A percentile compares a stretch with the other conserved stretches of the same genome.
Evolutionary conservation across 2,888 invertebrate species (phyloP).

Genomic region (Camptogramma bilineatum): DNA sequence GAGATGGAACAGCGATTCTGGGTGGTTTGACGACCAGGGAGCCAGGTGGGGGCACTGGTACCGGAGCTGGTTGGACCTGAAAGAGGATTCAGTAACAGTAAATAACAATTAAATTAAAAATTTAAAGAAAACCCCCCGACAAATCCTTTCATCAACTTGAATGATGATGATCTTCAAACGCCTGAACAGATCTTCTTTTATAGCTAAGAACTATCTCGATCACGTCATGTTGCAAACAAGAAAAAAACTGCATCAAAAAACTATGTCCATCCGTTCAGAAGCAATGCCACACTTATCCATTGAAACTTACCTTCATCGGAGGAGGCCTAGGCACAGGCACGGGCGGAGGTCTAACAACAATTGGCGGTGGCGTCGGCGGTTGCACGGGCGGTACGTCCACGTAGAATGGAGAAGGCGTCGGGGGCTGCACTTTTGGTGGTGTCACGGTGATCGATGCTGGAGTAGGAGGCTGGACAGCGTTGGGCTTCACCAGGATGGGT

Average conservation of each 20-base stretch:
- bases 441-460: conserved; percentile 61
- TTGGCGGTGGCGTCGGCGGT: conserved; percentile 59
- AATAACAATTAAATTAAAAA: neutral
- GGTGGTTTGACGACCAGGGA: conserved; percentile 63
- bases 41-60: conserved; percentile 58
- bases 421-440: conserved; percentile 60
- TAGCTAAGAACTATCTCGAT: no score
- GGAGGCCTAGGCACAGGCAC: conserved; percentile 57
- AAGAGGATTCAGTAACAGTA: conserved; percentile 16
- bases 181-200: no score
- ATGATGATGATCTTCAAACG: no score
- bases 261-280: no score
- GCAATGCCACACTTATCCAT: no score
- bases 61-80: conserved; percentile 64
- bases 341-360: conserved; percentile 64
- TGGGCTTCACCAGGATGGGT: conserved; percentile 64
- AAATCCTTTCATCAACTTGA: no score
- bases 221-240: no score
- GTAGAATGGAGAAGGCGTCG: conserved; percentile 57
- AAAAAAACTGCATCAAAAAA: no score
- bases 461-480: conserved; percentile 59
- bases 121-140: no score
- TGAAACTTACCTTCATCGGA: conserved; percentile 59
- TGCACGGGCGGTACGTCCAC: conserved; percentile 62
- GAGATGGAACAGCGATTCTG: conserved; percentile 62